Conservation (phyloP, 2,113 vertebrate genomes). For the Pristiophorus japonicus region DNA sequence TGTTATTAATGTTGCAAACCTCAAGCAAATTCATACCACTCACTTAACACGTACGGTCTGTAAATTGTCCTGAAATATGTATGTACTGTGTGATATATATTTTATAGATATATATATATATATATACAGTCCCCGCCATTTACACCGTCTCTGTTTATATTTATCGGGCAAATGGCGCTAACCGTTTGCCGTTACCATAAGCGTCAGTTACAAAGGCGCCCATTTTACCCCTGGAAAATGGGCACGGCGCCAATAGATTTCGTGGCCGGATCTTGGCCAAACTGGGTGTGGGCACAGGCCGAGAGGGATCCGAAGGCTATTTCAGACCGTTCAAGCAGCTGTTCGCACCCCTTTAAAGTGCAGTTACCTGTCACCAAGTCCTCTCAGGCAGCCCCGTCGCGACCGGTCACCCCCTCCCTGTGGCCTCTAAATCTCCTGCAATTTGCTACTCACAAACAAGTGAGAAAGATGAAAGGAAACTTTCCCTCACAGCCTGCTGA, state of each 20-base stretch:
- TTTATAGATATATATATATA: neutral
- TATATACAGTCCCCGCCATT: neutral
- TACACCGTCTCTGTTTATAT: neutral
- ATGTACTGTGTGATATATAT: neutral
- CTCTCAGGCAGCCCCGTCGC: neutral
- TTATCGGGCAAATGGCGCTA: neutral
- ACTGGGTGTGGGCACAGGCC: neutral
- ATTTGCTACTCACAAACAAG: neutral
- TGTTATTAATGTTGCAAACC: slow-evolving; percentile 26
- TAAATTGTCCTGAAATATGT: slow-evolving; percentile 25
- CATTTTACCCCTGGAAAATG: neutral
- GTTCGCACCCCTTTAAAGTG: neutral
- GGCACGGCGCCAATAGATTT: neutral
- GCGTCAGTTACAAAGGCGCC: neutral
- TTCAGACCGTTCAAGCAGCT: neutral
- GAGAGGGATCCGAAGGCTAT: neutral
- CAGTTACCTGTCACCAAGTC: neutral
- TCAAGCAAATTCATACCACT: neutral
- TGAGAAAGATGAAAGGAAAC: neutral
- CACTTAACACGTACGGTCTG: neutral
- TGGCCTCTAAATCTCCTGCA: neutral
- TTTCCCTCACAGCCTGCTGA: neutral
- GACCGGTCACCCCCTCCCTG: neutral
- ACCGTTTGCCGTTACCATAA: neutral
- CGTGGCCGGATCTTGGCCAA: neutral